phyloP scores from a whole-genome alignment of 2,113 vertebrate species.

The Oxyruncus cristatus region DNA sequence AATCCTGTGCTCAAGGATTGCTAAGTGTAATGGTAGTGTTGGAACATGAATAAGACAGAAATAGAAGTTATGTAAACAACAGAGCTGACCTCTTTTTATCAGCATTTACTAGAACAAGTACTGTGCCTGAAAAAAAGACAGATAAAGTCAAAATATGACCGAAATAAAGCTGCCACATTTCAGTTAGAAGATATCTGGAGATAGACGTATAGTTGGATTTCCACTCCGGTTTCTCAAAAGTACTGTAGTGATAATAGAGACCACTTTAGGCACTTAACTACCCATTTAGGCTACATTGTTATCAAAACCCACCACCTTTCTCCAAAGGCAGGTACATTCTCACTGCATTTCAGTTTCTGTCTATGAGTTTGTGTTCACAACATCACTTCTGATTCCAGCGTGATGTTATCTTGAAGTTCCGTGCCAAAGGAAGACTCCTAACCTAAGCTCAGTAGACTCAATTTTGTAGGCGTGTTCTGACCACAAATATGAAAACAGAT shows the following conservation, averaged over 20 bases:
- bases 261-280: slow-evolving; percentile 32
- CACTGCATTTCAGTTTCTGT: neutral
- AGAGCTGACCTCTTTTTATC: slow-evolving; percentile 34
- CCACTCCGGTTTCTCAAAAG: neutral
- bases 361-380: neutral
- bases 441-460: neutral
- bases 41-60: slow-evolving; percentile 39
- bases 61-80: slow-evolving; percentile 47
- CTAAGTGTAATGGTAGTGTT: slow-evolving; percentile 3
- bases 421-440: neutral
- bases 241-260: slow-evolving; percentile 24
- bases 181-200: slow-evolving; percentile 23
- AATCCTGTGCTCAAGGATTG: slow-evolving; percentile 24
- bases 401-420: neutral
- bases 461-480: neutral
- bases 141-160: slow-evolving; percentile 54
- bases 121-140: slow-evolving; percentile 20
- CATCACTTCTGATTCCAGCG: neutral
- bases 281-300: neutral
- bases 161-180: slow-evolving; percentile 41
- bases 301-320: neutral
- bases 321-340: neutral
- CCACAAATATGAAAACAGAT: neutral
- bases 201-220: neutral
- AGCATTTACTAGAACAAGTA: slow-evolving; percentile 51